Evolutionary conservation across 2,888 invertebrate genomes (phyloP).

Genomic region (Andrena minutula): DNA sequence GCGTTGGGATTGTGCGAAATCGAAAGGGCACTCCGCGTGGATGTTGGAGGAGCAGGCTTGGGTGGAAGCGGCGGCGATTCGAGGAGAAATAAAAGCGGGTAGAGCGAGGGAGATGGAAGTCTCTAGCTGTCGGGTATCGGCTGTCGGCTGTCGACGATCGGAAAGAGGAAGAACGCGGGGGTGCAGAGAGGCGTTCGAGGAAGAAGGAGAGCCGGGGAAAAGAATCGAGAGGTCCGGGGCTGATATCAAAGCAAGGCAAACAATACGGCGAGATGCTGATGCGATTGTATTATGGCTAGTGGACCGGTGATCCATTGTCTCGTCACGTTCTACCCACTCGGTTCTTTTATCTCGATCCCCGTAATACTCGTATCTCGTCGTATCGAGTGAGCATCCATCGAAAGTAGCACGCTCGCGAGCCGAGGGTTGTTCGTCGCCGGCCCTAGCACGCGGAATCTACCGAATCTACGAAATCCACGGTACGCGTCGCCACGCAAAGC

Average conservation of each 20-base stretch:
- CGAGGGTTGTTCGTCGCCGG: slow-evolving; percentile 59
- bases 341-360: slow-evolving; percentile 84
- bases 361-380: slow-evolving; percentile 79
- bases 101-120: neutral
- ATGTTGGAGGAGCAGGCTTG: neutral
- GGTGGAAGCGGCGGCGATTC: neutral
- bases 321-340: slow-evolving; percentile 85
- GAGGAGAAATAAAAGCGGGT: neutral
- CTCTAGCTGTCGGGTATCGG: slow-evolving; percentile 28
- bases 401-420: slow-evolving; percentile 81
- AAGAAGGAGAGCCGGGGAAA: slow-evolving; percentile 65
- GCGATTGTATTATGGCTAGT: slow-evolving; percentile 85
- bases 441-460: slow-evolving; percentile 54
- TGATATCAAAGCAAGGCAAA: slow-evolving; percentile 83
- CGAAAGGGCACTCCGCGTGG: neutral
- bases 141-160: slow-evolving; percentile 50
- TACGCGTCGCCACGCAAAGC: neutral
- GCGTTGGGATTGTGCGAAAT: neutral
- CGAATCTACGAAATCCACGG: slow-evolving; percentile 56
- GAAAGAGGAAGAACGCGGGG: slow-evolving; percentile 50
- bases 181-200: slow-evolving; percentile 36
- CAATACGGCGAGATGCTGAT: slow-evolving; percentile 85
- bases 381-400: slow-evolving; percentile 85
- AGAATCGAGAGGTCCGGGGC: slow-evolving; percentile 75
- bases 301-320: slow-evolving; percentile 84